Conservation (phyloP, 1,140 invertebrate genomes). For the Gryllus bimaculatus region DNA sequence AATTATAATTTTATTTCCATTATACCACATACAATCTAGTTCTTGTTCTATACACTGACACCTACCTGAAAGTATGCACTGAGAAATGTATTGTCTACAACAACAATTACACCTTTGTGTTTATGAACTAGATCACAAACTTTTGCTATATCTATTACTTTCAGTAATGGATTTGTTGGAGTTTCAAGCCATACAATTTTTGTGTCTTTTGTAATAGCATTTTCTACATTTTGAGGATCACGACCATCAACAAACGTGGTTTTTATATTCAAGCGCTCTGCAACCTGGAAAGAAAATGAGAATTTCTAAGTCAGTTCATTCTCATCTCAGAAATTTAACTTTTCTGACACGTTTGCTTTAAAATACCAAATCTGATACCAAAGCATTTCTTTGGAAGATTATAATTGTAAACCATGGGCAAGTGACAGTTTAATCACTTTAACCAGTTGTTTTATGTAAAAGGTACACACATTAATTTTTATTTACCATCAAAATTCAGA, state of each 20-base stretch:
- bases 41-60: background rate
- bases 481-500: no score
- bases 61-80: conserved; percentile 84
- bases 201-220: conserved; percentile 69
- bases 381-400: no score
- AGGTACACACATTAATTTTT: no score
- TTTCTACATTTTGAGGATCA: conserved; percentile 53
- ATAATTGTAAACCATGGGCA: no score
- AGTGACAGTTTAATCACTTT: no score
- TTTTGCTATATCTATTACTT: conserved; percentile 79
- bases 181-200: conserved; percentile 97
- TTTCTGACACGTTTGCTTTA: no score
- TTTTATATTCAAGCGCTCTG: conserved; percentile 56
- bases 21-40: no score
- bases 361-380: no score
- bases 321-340: no score
- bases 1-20: background rate
- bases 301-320: no score
- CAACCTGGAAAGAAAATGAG: conserved; percentile 39
- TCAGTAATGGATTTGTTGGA: conserved; percentile 94
- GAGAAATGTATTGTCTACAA: conserved; percentile 96
- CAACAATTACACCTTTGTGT: conserved; percentile 63
- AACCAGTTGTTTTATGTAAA: no score
- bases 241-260: conserved; percentile 75
- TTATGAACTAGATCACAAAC: conserved; percentile 53